phyloP scores from a whole-genome alignment of 1,140 invertebrate species.

The Dreissena rostriformis region DNA sequence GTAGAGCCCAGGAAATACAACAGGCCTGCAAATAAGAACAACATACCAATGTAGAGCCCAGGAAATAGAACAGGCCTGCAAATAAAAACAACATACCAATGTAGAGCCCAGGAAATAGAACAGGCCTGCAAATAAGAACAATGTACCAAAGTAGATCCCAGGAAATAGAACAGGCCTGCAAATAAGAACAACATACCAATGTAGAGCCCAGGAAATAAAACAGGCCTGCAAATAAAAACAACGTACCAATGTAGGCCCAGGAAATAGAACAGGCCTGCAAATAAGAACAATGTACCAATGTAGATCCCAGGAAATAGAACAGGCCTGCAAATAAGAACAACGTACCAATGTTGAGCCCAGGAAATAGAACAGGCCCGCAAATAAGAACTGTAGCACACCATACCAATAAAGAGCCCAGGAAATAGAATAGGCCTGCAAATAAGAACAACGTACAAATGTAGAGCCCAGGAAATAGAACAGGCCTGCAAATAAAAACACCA shows the following conservation, averaged over 20 bases:
- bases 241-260: conserved; percentile 90
- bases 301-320: conserved; percentile 99
- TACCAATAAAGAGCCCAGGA: conserved; percentile 97
- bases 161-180: conserved; percentile 96
- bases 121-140: conserved; percentile 84
- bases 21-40: conserved; percentile 84
- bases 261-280: conserved; percentile 96
- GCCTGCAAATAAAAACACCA: conserved; percentile 80
- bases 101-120: conserved; percentile 99
- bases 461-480: conserved; percentile 99
- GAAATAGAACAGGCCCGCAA: conserved; percentile 96
- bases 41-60: conserved; percentile 93
- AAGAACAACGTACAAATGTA: conserved; percentile 78
- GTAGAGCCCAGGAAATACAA: conserved; percentile 99
- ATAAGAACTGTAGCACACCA: conserved; percentile 26
- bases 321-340: conserved; percentile 84
- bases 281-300: conserved; percentile 13
- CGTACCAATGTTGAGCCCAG: conserved; percentile 94
- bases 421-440: conserved; percentile 93
- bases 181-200: conserved; percentile 37
- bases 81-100: conserved; percentile 38
- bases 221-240: conserved; percentile 84
- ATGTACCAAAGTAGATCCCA: conserved; percentile 89
- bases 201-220: conserved; percentile 99
- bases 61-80: conserved; percentile 96